Base-by-base conservation (phyloP, 1,140 invertebrate genomes). In the Zaprionus capensis region DNA sequence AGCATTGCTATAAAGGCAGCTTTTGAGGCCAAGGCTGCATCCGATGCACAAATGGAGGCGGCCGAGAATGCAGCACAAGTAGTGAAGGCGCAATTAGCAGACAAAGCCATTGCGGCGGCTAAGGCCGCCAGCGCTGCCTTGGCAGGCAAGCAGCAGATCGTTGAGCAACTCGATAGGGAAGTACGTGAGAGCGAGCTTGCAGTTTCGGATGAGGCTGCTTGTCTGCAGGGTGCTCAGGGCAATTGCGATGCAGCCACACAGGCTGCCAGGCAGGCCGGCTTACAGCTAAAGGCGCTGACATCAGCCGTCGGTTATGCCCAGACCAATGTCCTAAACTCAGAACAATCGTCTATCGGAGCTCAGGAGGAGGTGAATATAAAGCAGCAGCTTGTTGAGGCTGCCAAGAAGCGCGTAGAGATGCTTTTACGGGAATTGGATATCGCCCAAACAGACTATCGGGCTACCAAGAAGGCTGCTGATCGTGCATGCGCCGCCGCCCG, bases 1-100 rank as follows among this genome's bases (percentile, higher is more conserved):
- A 94, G 92, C 82, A 95, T 95, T 77, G 95, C 95, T 0, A 94
- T 94, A 58, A 95, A 95, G 77, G 95, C 95, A 1, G 95, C 95
- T 0, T 93, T 94, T 20, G 95, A 95, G 82, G 95, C 95, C 0
- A 95, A 95, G 76, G 94, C 94, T 0, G 95, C 95, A 1, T 94
- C 95, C 17, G 95, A 95, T 61, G 95, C 95, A 0, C 95, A 96
- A 79, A 93, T 94, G 68, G 94, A 94, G 3, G 95, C 95, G 2
- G 95, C 94, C 2, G 94, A 95, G 56, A 66, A 63, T 38, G 95
- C 95, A 63, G 95, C 95, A 7, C 94, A 94, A 26, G 91, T 95
- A 93, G 95, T 95, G 4, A 96, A 95, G 90, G 93, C 94, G 4
- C 94, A 95, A 85, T 77, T 96, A 46, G 95, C 95, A 0, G 95